Evolutionary conservation across 2,888 invertebrate species (phyloP), one percentile per base, ranked within the genome.

Genomic region (Metellina segmentata): DNA sequence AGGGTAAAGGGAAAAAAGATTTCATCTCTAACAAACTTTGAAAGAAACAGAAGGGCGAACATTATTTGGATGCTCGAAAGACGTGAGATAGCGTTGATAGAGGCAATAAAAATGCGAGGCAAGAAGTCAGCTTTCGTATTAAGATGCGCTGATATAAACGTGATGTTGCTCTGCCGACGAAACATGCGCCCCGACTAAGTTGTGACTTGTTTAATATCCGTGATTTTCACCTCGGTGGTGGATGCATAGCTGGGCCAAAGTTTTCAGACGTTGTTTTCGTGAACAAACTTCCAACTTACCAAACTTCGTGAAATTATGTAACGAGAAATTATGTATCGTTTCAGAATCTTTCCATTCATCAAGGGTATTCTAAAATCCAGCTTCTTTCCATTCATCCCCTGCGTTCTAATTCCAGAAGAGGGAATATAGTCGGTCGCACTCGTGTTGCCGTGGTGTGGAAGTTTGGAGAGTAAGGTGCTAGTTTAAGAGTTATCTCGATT

Each of bases 51-150:
- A 61, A 75, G 75, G 34, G 72, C 70, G 88, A 61, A 74, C 61
- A 74, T 75, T 88, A 81, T 74, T 81, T 88, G 81, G n/a, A 88
- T 75, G 74, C 72, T 75, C 49, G 20, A 51, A 81, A 69, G 49
- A 81, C 88, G 88, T 88, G 88, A 81, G 81, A 88, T 88, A 61
- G 61, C 49, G 81, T 69, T 88, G 88, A 88, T 81, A 81, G 69
- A 88, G 88, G 81, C 49, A 88, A 88, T 88, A 81, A 88, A 88
- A 88, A 75, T 75, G 74, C 75, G 85, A 85, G 75, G 75, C 75
- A 61, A 75, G 34, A 61, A n/a, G 74, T 74, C 48, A 53, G 53
- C 83, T 85, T 74, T 34, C 16, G 48, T 53, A 74, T 51, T 51
- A 85, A 85, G 74, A 85, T 74, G 85, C 75, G 85, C 85, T 9